phyloP scores from a whole-genome alignment of 2,113 vertebrate species.

The Struthidea cinerea region DNA sequence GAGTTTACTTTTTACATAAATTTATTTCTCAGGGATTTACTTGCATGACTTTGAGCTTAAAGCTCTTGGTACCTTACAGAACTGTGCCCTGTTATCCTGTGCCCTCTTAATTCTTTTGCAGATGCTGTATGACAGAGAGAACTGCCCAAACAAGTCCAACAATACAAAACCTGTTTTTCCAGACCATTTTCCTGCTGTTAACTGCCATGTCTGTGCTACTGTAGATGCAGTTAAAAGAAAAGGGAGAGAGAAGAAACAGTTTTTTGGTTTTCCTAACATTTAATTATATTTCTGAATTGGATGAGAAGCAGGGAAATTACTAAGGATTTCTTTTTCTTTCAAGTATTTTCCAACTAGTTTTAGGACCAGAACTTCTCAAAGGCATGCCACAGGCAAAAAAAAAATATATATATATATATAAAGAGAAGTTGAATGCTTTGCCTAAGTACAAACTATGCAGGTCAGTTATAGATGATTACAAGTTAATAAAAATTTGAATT shows the following conservation, averaged over 20 bases:
- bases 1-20: background rate
- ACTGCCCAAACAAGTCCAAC: background rate
- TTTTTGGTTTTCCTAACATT: background rate
- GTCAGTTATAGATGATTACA: background rate
- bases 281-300: background rate
- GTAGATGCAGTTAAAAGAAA: background rate
- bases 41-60: background rate
- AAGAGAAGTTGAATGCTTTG: background rate
- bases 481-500: background rate
- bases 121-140: background rate
- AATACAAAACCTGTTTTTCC: background rate
- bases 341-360: background rate
- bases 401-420: too few relatives aligned
- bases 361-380: background rate
- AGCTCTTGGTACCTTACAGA: background rate
- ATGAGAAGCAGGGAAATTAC: background rate
- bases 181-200: background rate
- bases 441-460: background rate
- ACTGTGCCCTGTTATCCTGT: background rate
- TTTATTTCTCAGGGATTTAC: background rate
- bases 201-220: background rate
- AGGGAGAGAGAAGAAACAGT: background rate
- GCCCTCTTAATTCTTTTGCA: background rate
- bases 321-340: background rate
- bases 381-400: background rate